Evolutionary conservation across 2,888 invertebrate genomes (phyloP), one percentile per base, ranked within the genome.

Genomic region (Diloba caeruleocephala): DNA sequence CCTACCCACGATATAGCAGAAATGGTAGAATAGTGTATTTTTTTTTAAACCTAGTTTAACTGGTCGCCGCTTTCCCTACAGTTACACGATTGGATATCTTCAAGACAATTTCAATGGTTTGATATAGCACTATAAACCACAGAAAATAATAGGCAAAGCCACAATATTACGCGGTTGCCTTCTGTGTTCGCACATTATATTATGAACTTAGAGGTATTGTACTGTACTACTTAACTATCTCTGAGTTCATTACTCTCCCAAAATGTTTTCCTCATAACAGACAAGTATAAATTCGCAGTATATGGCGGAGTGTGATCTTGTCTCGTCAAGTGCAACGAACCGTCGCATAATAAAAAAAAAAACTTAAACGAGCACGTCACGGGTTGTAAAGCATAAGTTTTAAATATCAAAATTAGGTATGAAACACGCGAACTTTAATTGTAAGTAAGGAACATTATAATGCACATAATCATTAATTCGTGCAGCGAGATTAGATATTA

Each of bases 321-420:
- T 64, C 57, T 73, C 31, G 41, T 39, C 25, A 19, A 54, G 64
- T 56, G 58, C 55, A 65, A 21, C 62, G 50, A 51, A 52, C 48
- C 53, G 51, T 1, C 39, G 44, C 9, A 14, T 32, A 61, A 54
- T 62, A 37, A 67, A 58, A 36, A 59, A 60, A 54, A 60, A 55
- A 53, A 45, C 32, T 29, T 46, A 29, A 48, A 41, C n/a, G 21
- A 45, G 45, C 45, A 31, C 28, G 38, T 26, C 33, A 48, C 55
- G 37, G 53, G 10, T 39, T 50, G 45, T 37, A 43, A 51, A 50
- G 53, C 55, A 49, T 39, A 33, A 8, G 37, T 26, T 13, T 44
- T 21, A 41, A 14, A 15, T 39, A 33, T 3, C 12, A 21, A 13
- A 10, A 19, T 34, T 9, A 21, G 7, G n/a, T 17, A 26, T 37